Evolutionary conservation across 2,797 vertebrate species (phyloP), one percentile per base, ranked within the genome.

Genomic region (Artibeus lituratus): DNA sequence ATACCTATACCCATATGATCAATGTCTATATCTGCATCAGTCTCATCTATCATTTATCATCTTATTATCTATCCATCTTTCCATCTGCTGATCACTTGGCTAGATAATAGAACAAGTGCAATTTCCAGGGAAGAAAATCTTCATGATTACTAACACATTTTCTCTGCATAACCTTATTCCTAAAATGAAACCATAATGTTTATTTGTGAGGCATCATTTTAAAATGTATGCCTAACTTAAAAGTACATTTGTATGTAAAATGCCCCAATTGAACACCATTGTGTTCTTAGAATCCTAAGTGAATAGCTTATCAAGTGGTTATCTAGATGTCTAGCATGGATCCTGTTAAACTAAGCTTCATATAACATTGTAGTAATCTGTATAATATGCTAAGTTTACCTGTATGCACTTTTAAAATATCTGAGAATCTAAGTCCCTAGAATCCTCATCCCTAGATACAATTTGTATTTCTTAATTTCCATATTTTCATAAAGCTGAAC

Each of bases 161-260:
- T 51, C 16, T 55, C 24, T 44, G 16, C 47, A 35, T 69, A 70
- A 44, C 0, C 7, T n/a, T 81, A 74, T 35, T 67, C 42, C 35
- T 88, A 42, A 87, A 95, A 18, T 42, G 42, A 87, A 74, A 12
- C 5, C 49, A 88, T 35, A 29, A 3, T 69, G 7, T 80, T 91
- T 12, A n/a, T 18, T 49, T 18, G 22, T 44, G 32, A 26, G 2
- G 10, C 8, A 65, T 67, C 10, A 47, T 42, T 67, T 19, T 16
- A 49, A 67, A 93, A 47, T 2, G 15, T 69, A 24, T 62, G 2
- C 11, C 24, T 67, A 87, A 62, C 49, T 57, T 49, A 37, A 29
- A 72, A 44, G 26, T 26, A 86, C 15, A 53, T 87, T 72, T 82
- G 3, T 24, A 62, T 7, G 11, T 0, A 67, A 67, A 70, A 62